Conservation (phyloP, 1,140 invertebrate species). For the Aphelenchoides fujianensis region DNA sequence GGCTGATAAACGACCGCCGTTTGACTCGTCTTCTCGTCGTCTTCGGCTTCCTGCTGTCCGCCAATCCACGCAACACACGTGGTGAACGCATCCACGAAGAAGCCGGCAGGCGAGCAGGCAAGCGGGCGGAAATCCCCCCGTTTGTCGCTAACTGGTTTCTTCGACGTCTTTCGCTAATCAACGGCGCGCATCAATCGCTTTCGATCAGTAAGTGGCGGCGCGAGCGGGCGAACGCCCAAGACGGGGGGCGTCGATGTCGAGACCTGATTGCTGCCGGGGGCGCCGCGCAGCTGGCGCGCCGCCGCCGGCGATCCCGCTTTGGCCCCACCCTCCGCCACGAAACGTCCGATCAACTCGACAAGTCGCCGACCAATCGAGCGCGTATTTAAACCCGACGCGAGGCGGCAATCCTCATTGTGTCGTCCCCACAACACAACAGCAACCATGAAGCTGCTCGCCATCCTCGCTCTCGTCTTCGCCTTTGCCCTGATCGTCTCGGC, state of each 20-base stretch:
- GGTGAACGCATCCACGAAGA: too few relatives aligned
- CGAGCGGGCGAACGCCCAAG: too few relatives aligned
- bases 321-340: neutral
- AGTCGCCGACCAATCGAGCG: neutral
- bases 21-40: too few relatives aligned
- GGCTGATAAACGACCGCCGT: too few relatives aligned
- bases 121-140: too few relatives aligned
- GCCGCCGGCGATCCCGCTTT: neutral
- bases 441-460: conserved; percentile 9
- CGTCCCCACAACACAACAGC: neutral
- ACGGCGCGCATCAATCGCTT: too few relatives aligned
- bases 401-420: neutral
- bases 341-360: neutral
- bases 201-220: too few relatives aligned
- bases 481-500: conserved; percentile 12
- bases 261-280: neutral
- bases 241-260: neutral
- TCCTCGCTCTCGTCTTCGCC: conserved; percentile 7
- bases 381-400: neutral
- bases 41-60: too few relatives aligned
- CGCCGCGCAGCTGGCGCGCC: neutral
- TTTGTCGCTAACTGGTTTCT: too few relatives aligned
- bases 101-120: too few relatives aligned
- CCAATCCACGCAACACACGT: too few relatives aligned
- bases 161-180: too few relatives aligned